Evolutionary conservation across 2,888 invertebrate genomes (phyloP).

Genomic region (Cantharis nigra): DNA sequence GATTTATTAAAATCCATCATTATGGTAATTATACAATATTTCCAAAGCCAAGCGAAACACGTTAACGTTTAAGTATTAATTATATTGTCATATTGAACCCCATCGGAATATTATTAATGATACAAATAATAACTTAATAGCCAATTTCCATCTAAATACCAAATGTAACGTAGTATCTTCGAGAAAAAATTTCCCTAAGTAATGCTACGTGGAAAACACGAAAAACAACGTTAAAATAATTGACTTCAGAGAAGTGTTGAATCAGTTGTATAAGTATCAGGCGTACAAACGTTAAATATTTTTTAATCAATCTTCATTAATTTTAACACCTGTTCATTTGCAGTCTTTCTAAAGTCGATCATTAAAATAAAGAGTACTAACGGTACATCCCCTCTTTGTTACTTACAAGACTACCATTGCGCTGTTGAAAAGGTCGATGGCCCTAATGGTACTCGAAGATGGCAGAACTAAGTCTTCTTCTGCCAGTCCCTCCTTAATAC

Average conservation of each 20-base stretch:
- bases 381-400: constrained; percentile 52
- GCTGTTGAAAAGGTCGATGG: constrained; percentile 48
- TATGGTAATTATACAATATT: too few species aligned
- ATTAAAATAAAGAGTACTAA: constrained; percentile 50
- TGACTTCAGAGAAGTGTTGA: not conserved
- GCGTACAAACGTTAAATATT: not conserved
- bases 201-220: not conserved
- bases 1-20: not conserved
- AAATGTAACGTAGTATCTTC: not conserved
- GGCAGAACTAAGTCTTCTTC: constrained; percentile 48
- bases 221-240: not conserved
- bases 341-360: constrained; percentile 46
- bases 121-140: not conserved
- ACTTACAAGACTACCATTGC: constrained; percentile 48
- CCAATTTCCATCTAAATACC: not conserved
- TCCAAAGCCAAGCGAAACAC: not conserved
- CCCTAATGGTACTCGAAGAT: constrained; percentile 50
- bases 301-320: constrained; percentile 7
- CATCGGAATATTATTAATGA: not conserved
- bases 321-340: constrained; percentile 41
- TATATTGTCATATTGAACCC: not conserved
- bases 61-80: too few species aligned
- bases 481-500: constrained; percentile 49
- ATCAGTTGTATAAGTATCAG: not conserved
- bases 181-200: not conserved